Percentiles rank a stretch among this genome's conserved stretches.
Conservation (phyloP, 1,140 invertebrate species). For the Sarcophaga peregrina region DNA sequence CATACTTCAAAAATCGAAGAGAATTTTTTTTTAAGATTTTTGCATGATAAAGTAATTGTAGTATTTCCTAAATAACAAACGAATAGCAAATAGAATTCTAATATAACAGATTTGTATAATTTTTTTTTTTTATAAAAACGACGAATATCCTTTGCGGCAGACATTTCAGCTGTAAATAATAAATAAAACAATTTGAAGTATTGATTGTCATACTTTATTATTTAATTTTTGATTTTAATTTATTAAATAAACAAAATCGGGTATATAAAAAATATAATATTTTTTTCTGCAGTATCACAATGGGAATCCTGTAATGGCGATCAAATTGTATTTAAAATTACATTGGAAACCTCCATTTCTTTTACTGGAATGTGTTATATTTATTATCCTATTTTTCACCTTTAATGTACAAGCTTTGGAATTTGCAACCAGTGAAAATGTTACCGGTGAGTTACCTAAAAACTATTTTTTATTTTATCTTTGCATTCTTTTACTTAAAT, state of each 20-base stretch:
- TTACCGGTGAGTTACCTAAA: background rate
- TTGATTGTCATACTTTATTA: background rate
- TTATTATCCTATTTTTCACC: background rate
- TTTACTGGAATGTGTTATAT: background rate
- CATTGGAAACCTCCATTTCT: constrained; percentile 28
- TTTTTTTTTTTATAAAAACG: no score
- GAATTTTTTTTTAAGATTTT: no score
- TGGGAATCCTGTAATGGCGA: constrained; percentile 7
- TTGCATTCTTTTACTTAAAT: no score
- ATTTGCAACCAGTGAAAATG: background rate
- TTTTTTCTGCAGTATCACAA: background rate
- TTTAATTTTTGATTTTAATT: background rate
- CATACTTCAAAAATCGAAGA: no score
- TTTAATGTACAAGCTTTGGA: background rate
- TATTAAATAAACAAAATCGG: no score
- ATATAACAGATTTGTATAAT: no score
- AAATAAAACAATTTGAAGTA: background rate
- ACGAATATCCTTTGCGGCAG: no score
- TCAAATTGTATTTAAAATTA: background rate
- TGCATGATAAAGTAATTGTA: no score
- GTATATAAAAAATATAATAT: no score
- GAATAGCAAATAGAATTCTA: no score
- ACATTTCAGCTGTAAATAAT: no score
- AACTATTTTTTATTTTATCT: background rate
- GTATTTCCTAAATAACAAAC: no score